Evolutionary conservation across 2,113 vertebrate species (phyloP).

Genomic region (Grantiella picta): DNA sequence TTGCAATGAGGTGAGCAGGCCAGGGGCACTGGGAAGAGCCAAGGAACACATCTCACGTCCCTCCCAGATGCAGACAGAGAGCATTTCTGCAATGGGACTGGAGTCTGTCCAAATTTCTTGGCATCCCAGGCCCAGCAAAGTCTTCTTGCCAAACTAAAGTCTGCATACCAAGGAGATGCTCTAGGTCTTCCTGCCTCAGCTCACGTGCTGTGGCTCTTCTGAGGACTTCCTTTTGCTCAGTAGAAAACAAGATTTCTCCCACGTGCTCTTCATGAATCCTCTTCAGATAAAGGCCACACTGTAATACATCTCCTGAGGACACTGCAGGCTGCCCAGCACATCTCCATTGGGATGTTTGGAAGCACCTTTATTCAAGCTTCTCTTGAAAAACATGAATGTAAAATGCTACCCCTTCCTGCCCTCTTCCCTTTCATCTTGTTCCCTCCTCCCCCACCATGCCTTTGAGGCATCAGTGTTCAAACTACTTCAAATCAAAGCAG

Average conservation of each 20-base stretch:
- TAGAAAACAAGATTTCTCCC: not conserved
- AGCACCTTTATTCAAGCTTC: not conserved
- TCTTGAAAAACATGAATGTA: not conserved
- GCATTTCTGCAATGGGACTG: not conserved
- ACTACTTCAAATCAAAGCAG: not conserved
- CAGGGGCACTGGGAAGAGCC: accelerated
- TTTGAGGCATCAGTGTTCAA: not conserved
- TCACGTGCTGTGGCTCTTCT: not conserved
- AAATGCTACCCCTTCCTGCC: not conserved
- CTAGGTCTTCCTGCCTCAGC: not conserved
- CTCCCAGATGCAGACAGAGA: not conserved
- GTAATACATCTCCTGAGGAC: not conserved
- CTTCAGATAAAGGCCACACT: not conserved
- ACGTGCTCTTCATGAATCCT: not conserved
- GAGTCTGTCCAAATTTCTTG: not conserved
- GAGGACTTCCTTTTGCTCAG: not conserved
- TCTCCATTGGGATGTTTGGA: not conserved
- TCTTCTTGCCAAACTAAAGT: slow-evolving; percentile 13
- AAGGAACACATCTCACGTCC: not conserved
- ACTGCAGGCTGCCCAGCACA: not conserved
- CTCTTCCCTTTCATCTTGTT: slow-evolving; percentile 4
- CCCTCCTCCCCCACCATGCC: not conserved
- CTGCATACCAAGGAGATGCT: slow-evolving; percentile 3
- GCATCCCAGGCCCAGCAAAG: not conserved
- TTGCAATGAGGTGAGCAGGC: not conserved